Evolutionary conservation across 2,888 invertebrate species (phyloP).

Genomic region (Scaeva pyrastri): DNA sequence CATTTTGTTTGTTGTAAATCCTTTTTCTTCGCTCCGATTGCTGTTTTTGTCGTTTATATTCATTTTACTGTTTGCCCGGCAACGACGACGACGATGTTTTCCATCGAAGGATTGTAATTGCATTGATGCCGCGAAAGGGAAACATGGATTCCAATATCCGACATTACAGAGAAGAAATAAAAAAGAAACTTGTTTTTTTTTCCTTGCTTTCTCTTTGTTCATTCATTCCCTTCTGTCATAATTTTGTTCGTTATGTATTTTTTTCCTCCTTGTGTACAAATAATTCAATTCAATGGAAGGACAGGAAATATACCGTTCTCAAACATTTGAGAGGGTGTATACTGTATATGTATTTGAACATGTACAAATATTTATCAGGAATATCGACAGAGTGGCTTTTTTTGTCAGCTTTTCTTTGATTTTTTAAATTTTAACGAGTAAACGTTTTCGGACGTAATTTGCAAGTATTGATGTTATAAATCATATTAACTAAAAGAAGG

Average conservation of each 20-base stretch:
- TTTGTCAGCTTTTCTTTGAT: neutral
- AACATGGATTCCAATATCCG: constrained; percentile 72
- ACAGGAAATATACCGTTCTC: constrained; percentile 53
- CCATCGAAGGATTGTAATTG: constrained; percentile 67
- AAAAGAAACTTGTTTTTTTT: constrained; percentile 23
- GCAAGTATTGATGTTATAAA: constrained; percentile 6
- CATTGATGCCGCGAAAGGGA: constrained; percentile 63
- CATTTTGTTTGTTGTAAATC: constrained; percentile 56
- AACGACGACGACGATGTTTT: constrained; percentile 43
- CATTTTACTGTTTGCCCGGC: constrained; percentile 65
- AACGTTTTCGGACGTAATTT: constrained; percentile 22
- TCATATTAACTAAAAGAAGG: neutral
- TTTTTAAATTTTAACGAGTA: constrained; percentile 24
- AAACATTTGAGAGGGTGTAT: constrained; percentile 35
- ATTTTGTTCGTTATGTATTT: constrained; percentile 2
- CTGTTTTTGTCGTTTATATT: constrained; percentile 51
- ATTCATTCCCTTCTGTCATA: constrained; percentile 26
- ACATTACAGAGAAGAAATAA: constrained; percentile 26
- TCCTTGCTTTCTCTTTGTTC: constrained; percentile 21
- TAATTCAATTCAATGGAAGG: constrained; percentile 48
- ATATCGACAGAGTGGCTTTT: constrained; percentile 28
- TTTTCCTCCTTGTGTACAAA: constrained; percentile 58
- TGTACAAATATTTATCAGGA: constrained; percentile 22
- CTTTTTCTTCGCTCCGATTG: constrained; percentile 61
- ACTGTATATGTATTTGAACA: neutral